Base-by-base conservation (phyloP, 1,140 invertebrate species). In the Drosophila takahashii region DNA sequence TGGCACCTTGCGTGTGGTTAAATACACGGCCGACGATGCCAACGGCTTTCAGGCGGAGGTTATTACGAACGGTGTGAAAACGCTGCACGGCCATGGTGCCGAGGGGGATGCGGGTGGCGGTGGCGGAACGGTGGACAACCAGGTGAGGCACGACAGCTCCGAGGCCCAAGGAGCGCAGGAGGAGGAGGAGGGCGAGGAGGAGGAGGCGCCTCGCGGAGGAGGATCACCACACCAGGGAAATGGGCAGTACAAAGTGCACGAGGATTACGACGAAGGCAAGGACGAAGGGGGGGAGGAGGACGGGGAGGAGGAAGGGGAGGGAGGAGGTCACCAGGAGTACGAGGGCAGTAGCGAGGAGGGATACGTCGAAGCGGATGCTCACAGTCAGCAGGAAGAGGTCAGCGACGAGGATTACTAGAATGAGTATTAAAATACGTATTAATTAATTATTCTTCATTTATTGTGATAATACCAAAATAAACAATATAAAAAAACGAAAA, bases 21-120 rank as follows among this genome's bases (percentile, higher is more conserved):
- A 92, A 64, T 94, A 94, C 66, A 93, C 92, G 16, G 93, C 94
- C 1, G 92, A 94, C 83, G 92, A 93, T 52, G 83, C 90, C 34
- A 93, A 93, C 79, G 94, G 94, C 44, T 94, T 94, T 81, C 92
- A 93, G 71, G 93, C 93, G 16, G 91, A 92, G 67, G 92, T 93
- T 9, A 89, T 90, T 53, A 91, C 80, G 16, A 83, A 91, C 54
- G 92, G 92, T 44, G 75, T 92, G 42, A 76, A 69, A 9, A 78
- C 73, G 6, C 36, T 91, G 29, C 90, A 92, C 60, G 91, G 86
- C 26, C 89, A 92, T 70, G 80, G 75, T 34, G 0, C 59, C 6
- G 64, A 44, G n/a, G 70, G 42, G 10, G 58, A 36, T 15, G 51
- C 26, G 5, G 67, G 26, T n/a, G 70, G 45, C 4, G 67, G 26